A percentile compares a stretch with the other conserved stretches of the same genome.
These are phyloP conservation scores for Nasonovia ribisnigri DNA, from an alignment of 2,888 invertebrate genomes.

Conservation along the genomic window DNA sequence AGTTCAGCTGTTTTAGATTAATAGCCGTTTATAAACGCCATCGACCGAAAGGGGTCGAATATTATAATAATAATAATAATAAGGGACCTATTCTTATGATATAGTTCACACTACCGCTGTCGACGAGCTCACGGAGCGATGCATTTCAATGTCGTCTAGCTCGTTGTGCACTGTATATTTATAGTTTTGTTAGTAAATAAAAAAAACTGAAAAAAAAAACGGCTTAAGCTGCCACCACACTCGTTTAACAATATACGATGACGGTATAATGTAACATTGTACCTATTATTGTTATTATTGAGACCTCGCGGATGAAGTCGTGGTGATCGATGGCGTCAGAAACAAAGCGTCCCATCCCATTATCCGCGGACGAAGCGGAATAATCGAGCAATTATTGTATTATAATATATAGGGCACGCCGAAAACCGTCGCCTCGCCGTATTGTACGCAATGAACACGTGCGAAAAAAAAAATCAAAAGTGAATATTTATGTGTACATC, in stretches of 20 bases:
- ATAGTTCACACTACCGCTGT: neutral
- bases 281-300: neutral
- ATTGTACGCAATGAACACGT: neutral
- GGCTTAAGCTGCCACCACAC: neutral
- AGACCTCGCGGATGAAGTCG: neutral
- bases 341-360: neutral
- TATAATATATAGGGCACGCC: no score
- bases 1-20: constrained; percentile 42
- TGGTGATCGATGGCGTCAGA: neutral
- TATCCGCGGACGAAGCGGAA: neutral
- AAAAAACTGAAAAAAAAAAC: neutral
- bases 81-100: neutral
- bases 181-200: neutral
- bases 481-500: constrained; percentile 23
- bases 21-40: constrained; percentile 23
- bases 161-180: constrained; percentile 12
- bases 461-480: neutral
- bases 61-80: neutral
- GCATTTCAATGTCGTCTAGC: constrained; percentile 3
- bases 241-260: neutral
- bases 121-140: neutral
- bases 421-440: neutral
- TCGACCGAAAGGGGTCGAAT: neutral
- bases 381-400: neutral
- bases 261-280: no score